Base-by-base conservation (phyloP, 1,140 invertebrate species). In the Drosophila teissieri region DNA sequence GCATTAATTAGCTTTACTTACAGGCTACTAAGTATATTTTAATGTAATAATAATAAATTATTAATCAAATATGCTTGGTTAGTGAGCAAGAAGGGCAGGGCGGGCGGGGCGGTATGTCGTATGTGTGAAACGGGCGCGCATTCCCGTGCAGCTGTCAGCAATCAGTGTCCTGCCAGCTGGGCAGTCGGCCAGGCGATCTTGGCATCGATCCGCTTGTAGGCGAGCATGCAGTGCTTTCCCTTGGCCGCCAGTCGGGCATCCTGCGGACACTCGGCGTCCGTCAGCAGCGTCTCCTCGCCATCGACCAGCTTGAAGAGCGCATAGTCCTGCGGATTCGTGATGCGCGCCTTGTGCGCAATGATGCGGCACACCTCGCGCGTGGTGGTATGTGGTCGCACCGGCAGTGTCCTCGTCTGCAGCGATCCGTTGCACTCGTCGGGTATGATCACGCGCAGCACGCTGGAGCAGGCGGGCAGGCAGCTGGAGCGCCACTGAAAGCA, bases 251-350 rank as follows among this genome's bases (percentile, higher is more conserved):
- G 93, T 75, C 96, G 95, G 4, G 98, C 93, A 80, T 96, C 95
- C 93, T 98, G 97, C n/a, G 97, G 97, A 85, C 96, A 98, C 78
- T 98, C 97, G 70, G 95, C 95, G 79, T 98, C 97, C 40, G 94
- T 94, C 15, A 99, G 93, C 85, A 97, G 94, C 48, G 96, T 97
- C 95, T 99, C 98, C 95, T 98, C 96, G 77, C 97, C 97, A 85
- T 97, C 96, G 22, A 97, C 95, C 34, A 98, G 93, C 80, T 97
- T 96, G 92, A 97, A 98, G n/a, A 99, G 94, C 22, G 96, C 97
- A 92, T 98, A 99, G 92, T 99, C 98, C 92, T 98, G 97, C 27
- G 98, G 97, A 93, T 99, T 99, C 11, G 98, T 98, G 42, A 99
- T 97, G 80, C 96, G 94, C 58, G 98, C 96, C 92, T 98, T 98